Base-by-base conservation (phyloP, 2,113 vertebrate genomes). In the Terrapene triunguis region DNA sequence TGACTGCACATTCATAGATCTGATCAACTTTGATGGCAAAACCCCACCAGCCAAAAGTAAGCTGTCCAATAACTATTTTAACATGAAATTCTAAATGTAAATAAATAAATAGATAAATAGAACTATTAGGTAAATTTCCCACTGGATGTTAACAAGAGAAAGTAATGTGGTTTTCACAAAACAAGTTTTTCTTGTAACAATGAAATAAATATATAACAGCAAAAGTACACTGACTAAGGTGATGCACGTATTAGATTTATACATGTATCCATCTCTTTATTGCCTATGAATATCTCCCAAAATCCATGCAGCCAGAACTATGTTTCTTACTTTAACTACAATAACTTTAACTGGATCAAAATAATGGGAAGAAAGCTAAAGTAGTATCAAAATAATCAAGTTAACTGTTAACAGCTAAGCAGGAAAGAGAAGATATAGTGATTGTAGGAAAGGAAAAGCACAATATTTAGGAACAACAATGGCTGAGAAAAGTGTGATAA, bases 381-480 rank as follows among this genome's bases (percentile, higher is more conserved):
- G 24, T 0, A 0, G 4, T 25, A 11, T 35, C n/a, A 74, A 27
- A 89, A 55, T 79, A 5, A 74, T 79, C 1, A 2, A 21, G 11
- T 74, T 10, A 0, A 0, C 87, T 54, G 65, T 72, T 8, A 32
- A 87, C 72, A 21, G 81, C 4, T 78, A 47, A 9, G 87, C 47
- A 81, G 1, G 57, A 50, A 92, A 42, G 47, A 89, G 83, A 92
- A 86, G 24, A n/a, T 84, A 72, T 62, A 48, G 29, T 50, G 80
- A 80, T 54, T 82, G 88, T 88, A 10, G 21, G 54, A 84, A 80
- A 22, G 76, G 83, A 54, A 50, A 87, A 80, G n/a, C 82, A 27
- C 2, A 89, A 14, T 57, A 35, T 35, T 19, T 59, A 38, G 86
- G 90, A 72, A 48, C 32, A 92, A 95, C 24, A 53, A 93, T 54